Percentiles rank a stretch among this genome's conserved stretches.
Conservation (phyloP, 2,888 invertebrate genomes). For the Notocelia uddmanniana region DNA sequence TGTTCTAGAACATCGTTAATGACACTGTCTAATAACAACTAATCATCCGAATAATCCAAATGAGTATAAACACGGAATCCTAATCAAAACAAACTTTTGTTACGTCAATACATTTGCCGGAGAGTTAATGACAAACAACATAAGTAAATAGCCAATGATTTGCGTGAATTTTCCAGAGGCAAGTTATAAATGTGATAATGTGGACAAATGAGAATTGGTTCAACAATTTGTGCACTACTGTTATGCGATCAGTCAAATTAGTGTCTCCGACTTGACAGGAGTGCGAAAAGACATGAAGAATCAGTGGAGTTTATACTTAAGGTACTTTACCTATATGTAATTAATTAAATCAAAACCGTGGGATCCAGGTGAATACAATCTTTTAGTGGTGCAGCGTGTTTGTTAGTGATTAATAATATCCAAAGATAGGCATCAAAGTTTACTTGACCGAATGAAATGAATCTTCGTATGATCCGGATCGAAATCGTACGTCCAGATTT, state of each 20-base stretch:
- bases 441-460: no score
- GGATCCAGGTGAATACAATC: neutral
- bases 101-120: slow-evolving; percentile 18
- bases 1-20: slow-evolving; percentile 4
- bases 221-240: slow-evolving; percentile 24
- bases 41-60: slow-evolving; percentile 13
- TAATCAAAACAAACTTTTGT: slow-evolving; percentile 10
- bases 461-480: no score
- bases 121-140: slow-evolving; percentile 13
- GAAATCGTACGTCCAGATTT: no score
- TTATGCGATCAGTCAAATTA: slow-evolving; percentile 34
- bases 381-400: neutral
- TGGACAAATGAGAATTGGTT: slow-evolving; percentile 24
- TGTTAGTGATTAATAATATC: no score
- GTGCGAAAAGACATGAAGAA: slow-evolving; percentile 18
- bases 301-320: slow-evolving; percentile 13
- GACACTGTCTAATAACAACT: neutral
- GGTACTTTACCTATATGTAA: slow-evolving; percentile 1
- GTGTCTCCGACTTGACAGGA: slow-evolving; percentile 16
- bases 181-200: slow-evolving; percentile 15
- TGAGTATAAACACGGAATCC: slow-evolving; percentile 13
- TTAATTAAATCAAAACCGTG: neutral
- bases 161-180: slow-evolving; percentile 29
- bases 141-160: slow-evolving; percentile 19
- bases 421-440: no score